Conservation (phyloP, 2,113 vertebrate genomes). For the Myrmecophaga tridactyla region DNA sequence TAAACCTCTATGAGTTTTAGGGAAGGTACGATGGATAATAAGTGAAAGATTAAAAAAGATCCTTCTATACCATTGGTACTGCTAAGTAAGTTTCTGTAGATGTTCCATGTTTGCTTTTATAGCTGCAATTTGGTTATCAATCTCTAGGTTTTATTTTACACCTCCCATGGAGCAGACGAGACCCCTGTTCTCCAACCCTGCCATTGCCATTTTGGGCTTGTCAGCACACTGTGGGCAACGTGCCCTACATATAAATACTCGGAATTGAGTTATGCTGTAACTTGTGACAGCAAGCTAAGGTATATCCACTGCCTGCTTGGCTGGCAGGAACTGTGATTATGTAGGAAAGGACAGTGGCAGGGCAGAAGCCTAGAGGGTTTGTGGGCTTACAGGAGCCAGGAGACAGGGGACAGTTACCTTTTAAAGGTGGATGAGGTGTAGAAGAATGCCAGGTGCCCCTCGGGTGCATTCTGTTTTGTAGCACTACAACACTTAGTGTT, state of each 20-base stretch:
- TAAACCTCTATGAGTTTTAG: background rate
- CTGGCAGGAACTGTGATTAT: background rate
- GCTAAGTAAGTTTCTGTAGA: background rate
- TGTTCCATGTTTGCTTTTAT: background rate
- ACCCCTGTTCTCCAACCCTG: background rate
- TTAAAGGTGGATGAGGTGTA: background rate
- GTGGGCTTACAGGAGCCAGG: background rate
- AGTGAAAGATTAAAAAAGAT: background rate
- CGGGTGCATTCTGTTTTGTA: background rate
- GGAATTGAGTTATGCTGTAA: background rate
- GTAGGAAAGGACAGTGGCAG: no score
- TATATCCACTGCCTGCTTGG: background rate
- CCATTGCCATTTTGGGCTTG: background rate
- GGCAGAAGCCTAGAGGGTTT: background rate
- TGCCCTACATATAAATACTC: background rate
- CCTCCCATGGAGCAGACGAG: background rate
- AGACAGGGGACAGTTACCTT: background rate
- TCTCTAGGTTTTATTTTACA: background rate
- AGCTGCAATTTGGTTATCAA: background rate
- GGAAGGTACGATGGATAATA: background rate
- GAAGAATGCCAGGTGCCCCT: background rate
- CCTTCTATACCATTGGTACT: background rate
- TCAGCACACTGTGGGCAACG: background rate
- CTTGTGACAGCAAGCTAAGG: background rate
- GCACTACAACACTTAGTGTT: background rate